phyloP scores from a whole-genome alignment of 2,113 vertebrate species.

The Bothrops jararaca region DNA sequence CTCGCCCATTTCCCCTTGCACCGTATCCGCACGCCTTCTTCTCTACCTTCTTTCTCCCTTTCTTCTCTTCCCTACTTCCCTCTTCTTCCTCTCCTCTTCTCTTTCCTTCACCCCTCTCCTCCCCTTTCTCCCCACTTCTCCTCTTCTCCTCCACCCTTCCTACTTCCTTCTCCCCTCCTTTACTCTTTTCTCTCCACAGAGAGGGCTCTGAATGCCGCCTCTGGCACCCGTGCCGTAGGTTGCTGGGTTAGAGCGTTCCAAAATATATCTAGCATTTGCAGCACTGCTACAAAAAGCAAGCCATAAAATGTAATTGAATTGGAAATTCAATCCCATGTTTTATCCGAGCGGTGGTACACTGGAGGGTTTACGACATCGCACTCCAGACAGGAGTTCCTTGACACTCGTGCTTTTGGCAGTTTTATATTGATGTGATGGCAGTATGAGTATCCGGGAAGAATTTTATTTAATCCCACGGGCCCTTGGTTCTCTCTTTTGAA shows the following conservation, averaged over 20 bases:
- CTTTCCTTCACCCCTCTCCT: too few species aligned
- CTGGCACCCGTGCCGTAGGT: too few species aligned
- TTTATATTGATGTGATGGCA: neutral
- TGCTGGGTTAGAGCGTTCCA: neutral
- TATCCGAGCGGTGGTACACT: neutral
- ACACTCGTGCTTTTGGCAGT: neutral
- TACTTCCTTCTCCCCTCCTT: too few species aligned
- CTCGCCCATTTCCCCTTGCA: too few species aligned
- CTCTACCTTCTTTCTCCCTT: too few species aligned
- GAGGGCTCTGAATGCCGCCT: too few species aligned
- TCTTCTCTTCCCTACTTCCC: too few species aligned
- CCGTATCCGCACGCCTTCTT: too few species aligned
- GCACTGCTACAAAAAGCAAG: constrained; percentile 4
- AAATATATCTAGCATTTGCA: constrained; percentile 15
- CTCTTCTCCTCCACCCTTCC: too few species aligned
- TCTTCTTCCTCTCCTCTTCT: too few species aligned
- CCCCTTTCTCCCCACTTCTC: too few species aligned
- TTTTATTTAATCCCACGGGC: neutral
- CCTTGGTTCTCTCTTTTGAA: constrained; percentile 16
- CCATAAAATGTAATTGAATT: constrained; percentile 6
- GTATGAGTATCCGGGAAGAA: constrained; percentile 13
- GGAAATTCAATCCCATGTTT: neutral
- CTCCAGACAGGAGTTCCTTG: neutral
- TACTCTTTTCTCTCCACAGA: too few species aligned
- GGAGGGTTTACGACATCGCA: constrained; percentile 1